These are phyloP conservation scores for Athrips mouffetella DNA, from an alignment of 2,888 invertebrate genomes.

Conservation along the genomic window DNA sequence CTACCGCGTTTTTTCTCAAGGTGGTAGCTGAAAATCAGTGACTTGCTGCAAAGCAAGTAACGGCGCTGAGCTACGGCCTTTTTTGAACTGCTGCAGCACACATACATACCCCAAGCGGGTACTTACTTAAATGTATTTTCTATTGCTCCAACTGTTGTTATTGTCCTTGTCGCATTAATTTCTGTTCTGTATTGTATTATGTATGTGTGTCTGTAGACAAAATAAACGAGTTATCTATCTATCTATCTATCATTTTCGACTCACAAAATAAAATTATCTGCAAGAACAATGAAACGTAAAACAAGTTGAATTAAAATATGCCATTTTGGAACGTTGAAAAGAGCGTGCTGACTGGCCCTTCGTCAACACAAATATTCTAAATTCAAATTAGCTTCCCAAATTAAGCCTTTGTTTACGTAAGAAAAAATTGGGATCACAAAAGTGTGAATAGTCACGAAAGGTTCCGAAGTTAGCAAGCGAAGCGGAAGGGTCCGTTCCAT, in stretches of 20 bases:
- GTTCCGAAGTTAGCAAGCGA: neutral
- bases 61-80: no score
- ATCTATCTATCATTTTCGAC: neutral
- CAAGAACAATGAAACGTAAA: neutral
- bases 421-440: constrained; percentile 20
- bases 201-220: no score
- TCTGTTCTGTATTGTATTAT: no score
- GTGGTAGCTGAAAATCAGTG: no score
- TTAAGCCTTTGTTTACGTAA: constrained; percentile 13
- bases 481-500: neutral
- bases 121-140: no score
- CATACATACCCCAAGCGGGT: no score
- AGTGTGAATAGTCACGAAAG: neutral
- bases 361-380: neutral
- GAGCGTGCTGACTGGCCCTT: neutral
- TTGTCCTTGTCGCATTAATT: no score
- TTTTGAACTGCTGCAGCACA: no score
- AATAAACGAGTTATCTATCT: no score
- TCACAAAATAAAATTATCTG: neutral
- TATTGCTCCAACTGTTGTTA: no score
- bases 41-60: no score
- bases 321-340: neutral
- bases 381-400: constrained; percentile 11
- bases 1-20: no score
- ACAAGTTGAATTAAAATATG: neutral